Base-by-base conservation (phyloP, 2,797 vertebrate species). In the Philypnodon macrostomus region DNA sequence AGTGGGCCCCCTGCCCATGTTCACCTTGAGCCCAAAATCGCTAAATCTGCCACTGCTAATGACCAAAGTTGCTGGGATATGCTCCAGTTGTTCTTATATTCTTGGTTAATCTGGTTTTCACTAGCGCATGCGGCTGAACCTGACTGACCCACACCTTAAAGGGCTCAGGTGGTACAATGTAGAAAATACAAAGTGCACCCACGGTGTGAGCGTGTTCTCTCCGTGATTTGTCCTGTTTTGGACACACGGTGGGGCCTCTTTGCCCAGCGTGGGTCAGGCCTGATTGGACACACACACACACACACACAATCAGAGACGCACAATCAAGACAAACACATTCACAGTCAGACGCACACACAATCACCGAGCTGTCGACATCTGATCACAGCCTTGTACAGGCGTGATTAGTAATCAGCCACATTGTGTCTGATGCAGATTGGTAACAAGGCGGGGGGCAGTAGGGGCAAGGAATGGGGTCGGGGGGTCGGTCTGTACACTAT, bases 361-460 rank as follows among this genome's bases (percentile, higher is more conserved):
- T n/a, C 21, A 14, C 21, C 26, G 21, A 4, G 46, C 49, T 11
- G 2, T 35, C 52, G 74, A 49, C 70, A 42, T 72, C 72, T 63
- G 72, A 73, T 72, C 80, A 75, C 74, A 71, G 70, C 77, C 71
- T 71, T 70, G 57, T 63, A 33, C 61, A 47, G 37, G 68, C 65
- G 76, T 90, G 87, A 90, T 89, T 88, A 86, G 83, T 83, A 90
- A 90, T 90, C 89, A 90, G 81, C 53, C 73, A 58, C 75, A 88
- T 89, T 89, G 87, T 89, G 80, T 51, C 73, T 74, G 81, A 80
- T 75, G 69, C 76, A 75, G 62, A 39, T 39, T 39, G 37, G 23
- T 37, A 39, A 39, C 37, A 39, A n/a, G 19, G 21, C n/a, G 12
- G 7, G 11, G 0, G 19, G n/a, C 18, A 4, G 27, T 9, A 1